Conservation (phyloP, 2,888 invertebrate species). For the Melieria crassipennis region DNA sequence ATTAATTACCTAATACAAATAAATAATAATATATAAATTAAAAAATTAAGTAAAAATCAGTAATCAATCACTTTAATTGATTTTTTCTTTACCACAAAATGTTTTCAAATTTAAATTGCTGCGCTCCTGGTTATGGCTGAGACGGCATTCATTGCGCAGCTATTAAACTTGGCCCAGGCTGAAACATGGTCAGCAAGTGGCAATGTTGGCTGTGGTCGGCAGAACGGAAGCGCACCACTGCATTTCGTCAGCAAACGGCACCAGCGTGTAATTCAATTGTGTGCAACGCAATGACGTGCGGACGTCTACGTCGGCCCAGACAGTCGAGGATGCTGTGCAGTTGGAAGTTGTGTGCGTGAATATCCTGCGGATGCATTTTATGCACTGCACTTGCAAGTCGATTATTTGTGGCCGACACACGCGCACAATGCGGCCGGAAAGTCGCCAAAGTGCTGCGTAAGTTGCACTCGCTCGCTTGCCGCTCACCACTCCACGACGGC, state of each 20-base stretch:
- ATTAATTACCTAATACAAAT: too few species aligned
- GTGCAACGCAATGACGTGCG: slow-evolving; percentile 13
- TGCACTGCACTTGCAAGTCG: slow-evolving; percentile 2
- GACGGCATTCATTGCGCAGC: slow-evolving; percentile 21
- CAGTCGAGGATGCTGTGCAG: background rate
- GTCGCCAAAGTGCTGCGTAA: too few species aligned
- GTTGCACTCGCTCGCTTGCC: too few species aligned
- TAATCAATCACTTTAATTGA: too few species aligned
- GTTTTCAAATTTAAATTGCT: background rate
- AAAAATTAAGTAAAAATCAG: too few species aligned
- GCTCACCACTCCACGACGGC: too few species aligned
- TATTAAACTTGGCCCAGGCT: slow-evolving; percentile 14
- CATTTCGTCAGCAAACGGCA: slow-evolving; percentile 7
- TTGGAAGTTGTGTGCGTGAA: background rate
- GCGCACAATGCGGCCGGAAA: too few species aligned
- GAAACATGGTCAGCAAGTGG: background rate
- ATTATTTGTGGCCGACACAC: background rate
- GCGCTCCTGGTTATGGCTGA: background rate
- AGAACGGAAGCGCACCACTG: background rate
- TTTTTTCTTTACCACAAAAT: too few species aligned
- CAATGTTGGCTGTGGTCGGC: background rate
- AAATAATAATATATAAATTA: too few species aligned
- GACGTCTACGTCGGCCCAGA: background rate
- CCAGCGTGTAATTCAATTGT: slow-evolving; percentile 23
- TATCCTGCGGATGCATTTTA: slow-evolving; percentile 1